Evolutionary conservation across 2,113 vertebrate genomes (phyloP), one percentile per base, ranked within the genome.

Genomic region (Perccottus glenii): DNA sequence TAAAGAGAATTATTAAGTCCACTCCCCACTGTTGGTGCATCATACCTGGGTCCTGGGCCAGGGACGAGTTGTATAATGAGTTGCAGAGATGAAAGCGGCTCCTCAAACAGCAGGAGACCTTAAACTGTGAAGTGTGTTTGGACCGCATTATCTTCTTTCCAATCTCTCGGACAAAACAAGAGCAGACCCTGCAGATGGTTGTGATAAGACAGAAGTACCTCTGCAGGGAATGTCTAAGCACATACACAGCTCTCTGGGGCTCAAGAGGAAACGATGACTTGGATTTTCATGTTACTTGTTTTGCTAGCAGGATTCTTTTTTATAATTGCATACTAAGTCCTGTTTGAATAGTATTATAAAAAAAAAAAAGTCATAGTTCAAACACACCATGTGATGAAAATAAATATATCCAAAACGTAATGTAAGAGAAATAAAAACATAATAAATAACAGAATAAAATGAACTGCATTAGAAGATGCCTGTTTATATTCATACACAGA

Each of bases 111-210:
- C 72, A 72, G 87, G 85, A 82, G 84, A 73, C 59, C 81, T 73
- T 72, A 46, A 65, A 58, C 77, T 58, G 73, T 50, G 65, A 79
- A 64, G 73, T 75, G 70, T 80, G 77, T 75, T 72, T 81, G 74
- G 81, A 60, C 63, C 27, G 9, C 33, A 4, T 60, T 75, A 83
- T 86, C 79, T 81, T 38, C 64, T 70, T 46, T 70, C 68, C 56
- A 56, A 83, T 85, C 85, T 85, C 81, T 1, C 2, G 60, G 77
- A 76, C 71, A 75, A 75, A 82, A 84, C 84, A 78, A 74, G 51
- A 85, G 84, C 82, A 70, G 77, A 64, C 70, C 72, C 8, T 71
- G 64, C 86, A 87, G 84, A 88, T 88, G 86, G 77, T 77, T 79
- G 70, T 70, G 79, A 88, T 87, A 80, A 87, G 77, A 84, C 60